phyloP scores from a whole-genome alignment of 1,140 invertebrate species.

The Metopolophium dirhodum region DNA sequence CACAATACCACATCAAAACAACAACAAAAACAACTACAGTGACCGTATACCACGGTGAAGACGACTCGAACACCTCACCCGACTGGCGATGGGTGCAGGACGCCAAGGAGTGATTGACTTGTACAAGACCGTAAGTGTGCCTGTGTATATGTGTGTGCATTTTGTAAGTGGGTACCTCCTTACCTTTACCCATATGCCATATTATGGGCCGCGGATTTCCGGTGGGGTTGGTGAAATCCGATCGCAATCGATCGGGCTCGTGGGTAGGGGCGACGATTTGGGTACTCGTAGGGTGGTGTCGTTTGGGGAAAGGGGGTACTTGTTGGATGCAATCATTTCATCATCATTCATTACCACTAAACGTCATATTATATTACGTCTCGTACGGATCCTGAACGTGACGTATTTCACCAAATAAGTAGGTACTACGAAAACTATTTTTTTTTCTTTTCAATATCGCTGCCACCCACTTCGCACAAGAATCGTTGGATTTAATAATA shows the following conservation, averaged over 20 bases:
- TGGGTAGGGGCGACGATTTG: not conserved
- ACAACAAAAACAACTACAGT: not conserved
- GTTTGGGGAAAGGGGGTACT: not conserved
- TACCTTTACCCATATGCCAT: not conserved
- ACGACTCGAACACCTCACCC: not conserved
- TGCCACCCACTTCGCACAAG: too few relatives aligned
- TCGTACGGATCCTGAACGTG: not conserved
- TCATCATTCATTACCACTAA: not conserved
- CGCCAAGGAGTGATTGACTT: slow-evolving; percentile 30
- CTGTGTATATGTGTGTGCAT: not conserved
- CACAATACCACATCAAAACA: not conserved
- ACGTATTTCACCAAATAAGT: not conserved
- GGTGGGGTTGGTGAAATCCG: not conserved
- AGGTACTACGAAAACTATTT: not conserved
- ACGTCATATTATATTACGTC: not conserved
- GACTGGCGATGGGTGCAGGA: not conserved
- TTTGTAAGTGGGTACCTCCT: not conserved
- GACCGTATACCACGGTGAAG: not conserved
- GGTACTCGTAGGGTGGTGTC: not conserved
- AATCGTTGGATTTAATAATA: not conserved
- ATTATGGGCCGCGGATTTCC: not conserved
- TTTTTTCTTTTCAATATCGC: not conserved
- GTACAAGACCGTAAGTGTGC: slow-evolving; percentile 39
- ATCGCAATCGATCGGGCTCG: not conserved
- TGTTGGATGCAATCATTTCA: slow-evolving; percentile 11